Evolutionary conservation across 2,888 invertebrate genomes (phyloP), one percentile per base, ranked within the genome.

Genomic region (Macropis europaea): DNA sequence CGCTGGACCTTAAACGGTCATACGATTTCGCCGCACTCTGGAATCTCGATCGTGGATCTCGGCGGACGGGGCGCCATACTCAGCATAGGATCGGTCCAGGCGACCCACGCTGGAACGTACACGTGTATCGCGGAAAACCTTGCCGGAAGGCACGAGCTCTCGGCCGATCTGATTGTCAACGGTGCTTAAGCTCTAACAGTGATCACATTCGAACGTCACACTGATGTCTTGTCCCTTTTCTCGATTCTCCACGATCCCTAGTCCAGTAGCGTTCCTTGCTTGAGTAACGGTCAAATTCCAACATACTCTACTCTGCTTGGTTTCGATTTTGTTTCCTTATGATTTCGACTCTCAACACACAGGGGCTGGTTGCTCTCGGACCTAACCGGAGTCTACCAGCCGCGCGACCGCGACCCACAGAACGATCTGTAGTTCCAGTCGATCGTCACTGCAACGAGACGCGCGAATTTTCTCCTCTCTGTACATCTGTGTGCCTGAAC

Each of bases 1-100:
- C 91, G 91, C 64, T 94, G 94, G 94, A 90, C 91, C 63, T 91
- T 92, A 66, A 90, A 90, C 77, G 87, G 87, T 81, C 88, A 88
- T 48, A 66, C 85, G 62, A 90, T 90, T 54, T 89, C 88, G 63
- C 90, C 90, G 30, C 90, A 90, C 82, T 88, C 88, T 69, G 92
- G 92, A 69, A 91, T 92, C 60, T 90, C 92, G 6, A 90, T 91
- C 59, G 87, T 93, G 84, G 92, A 92, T 82, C 91, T 93, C 77
- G 94, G 93, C 75, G 93, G 93, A 87, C 93, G 94, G 54, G 93
- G 94, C 59, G 94, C 93, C 79, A 92, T 94, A 74, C 84, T 92
- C 60, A 91, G 91, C 85, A 92, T 92, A 82, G 92, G 92, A 86
- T 90, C 91, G 5, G 92, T 92, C 38, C 89, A 92, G 64, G 92